These are phyloP conservation scores for Calosoma granatense DNA, from an alignment of 1,140 invertebrate species.

Conservation along the genomic window DNA sequence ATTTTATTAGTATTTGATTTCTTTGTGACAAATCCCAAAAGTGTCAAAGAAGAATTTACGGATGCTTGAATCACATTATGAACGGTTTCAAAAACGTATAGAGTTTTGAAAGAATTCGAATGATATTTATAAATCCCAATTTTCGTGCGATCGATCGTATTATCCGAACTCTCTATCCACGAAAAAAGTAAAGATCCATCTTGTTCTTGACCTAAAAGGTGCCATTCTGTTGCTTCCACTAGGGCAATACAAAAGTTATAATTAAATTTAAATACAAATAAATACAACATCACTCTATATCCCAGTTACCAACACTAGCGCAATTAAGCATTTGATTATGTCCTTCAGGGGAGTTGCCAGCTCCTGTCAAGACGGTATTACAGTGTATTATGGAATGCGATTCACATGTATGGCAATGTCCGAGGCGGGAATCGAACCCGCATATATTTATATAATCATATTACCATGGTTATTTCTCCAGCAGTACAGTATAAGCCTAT, in stretches of 20 bases:
- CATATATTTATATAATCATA: no score
- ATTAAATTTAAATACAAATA: conserved; percentile 8
- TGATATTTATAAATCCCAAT: conserved; percentile 43
- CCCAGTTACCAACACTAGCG: no score
- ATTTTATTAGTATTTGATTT: conserved; percentile 13
- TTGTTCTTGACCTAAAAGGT: conserved; percentile 64
- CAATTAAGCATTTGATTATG: no score
- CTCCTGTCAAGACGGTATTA: no score
- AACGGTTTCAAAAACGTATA: conserved; percentile 51
- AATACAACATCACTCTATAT: no score
- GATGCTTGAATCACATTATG: conserved; percentile 67
- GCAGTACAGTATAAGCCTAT: no score
- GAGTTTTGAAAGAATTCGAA: conserved; percentile 43
- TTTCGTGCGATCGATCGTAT: conserved; percentile 27
- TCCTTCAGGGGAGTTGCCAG: no score
- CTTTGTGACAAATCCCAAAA: conserved; percentile 57
- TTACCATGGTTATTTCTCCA: no score
- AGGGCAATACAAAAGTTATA: conserved; percentile 20
- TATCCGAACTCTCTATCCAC: conserved; percentile 47
- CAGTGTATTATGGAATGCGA: no score
- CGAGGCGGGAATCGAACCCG: no score
- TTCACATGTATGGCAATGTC: no score
- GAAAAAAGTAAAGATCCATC: conserved; percentile 58
- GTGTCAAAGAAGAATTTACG: conserved; percentile 52
- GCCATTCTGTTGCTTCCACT: conserved; percentile 58